Evolutionary conservation across 1,140 invertebrate genomes (phyloP).

Genomic region (Teleopsis dalmanni): DNA sequence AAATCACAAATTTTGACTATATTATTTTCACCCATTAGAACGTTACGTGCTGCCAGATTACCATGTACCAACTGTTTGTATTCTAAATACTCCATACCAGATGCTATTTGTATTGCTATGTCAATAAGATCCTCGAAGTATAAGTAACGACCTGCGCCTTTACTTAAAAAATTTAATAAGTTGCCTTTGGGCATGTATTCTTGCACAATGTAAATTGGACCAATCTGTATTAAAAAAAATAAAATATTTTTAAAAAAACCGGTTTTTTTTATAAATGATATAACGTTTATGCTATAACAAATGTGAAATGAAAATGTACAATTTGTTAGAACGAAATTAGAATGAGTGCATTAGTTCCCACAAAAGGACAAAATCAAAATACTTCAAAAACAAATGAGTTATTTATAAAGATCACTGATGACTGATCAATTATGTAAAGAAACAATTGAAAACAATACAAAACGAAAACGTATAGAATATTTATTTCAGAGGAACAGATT

Average conservation of each 20-base stretch:
- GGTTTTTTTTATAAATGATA: no score
- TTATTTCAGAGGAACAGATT: no score
- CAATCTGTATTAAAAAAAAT: slow-evolving; percentile 53
- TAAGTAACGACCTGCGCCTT: slow-evolving; percentile 75
- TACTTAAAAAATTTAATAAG: slow-evolving; percentile 80
- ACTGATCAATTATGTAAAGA: no score
- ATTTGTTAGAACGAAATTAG: no score
- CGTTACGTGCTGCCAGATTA: slow-evolving; percentile 82
- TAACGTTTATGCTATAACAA: no score
- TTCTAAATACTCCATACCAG: slow-evolving; percentile 92
- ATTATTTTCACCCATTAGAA: slow-evolving; percentile 91
- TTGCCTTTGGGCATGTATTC: slow-evolving; percentile 95
- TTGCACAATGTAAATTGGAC: slow-evolving; percentile 92
- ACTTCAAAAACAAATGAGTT: no score
- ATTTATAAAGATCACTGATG: no score
- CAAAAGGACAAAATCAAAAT: no score
- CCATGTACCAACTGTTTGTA: slow-evolving; percentile 80
- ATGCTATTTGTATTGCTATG: slow-evolving; percentile 91
- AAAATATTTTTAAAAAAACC: background rate
- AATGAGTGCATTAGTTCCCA: no score
- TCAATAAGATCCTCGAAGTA: slow-evolving; percentile 88
- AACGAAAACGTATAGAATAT: no score
- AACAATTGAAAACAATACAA: no score
- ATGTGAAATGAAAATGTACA: no score
- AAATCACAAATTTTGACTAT: slow-evolving; percentile 94